phyloP scores from a whole-genome alignment of 2,888 invertebrate species.

The Tenodera sinensis region DNA sequence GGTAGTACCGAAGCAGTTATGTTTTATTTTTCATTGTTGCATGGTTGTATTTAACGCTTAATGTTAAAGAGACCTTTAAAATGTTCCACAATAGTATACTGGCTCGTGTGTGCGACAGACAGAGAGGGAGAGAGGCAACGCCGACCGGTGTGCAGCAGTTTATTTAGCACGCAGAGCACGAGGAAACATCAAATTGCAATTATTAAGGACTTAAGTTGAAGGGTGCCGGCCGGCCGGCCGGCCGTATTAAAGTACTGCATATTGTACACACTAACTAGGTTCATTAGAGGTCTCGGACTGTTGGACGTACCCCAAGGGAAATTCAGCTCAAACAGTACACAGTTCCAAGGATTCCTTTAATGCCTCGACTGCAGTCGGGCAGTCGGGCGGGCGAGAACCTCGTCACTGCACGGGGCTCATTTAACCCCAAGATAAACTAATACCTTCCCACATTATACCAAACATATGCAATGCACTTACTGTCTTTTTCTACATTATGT shows the following conservation, averaged over 20 bases:
- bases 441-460: background rate
- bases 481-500: too few species aligned
- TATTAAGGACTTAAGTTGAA: background rate
- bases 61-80: too few species aligned
- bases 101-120: background rate
- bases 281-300: constrained; percentile 11
- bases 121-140: background rate
- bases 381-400: background rate
- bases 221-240: too few species aligned
- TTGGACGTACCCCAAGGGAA: constrained; percentile 12
- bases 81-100: too few species aligned
- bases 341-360: background rate
- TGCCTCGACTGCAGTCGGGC: background rate
- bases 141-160: background rate
- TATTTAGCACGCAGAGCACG: background rate
- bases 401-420: background rate
- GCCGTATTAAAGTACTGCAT: background rate
- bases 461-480: background rate
- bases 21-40: too few species aligned
- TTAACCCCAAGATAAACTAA: background rate
- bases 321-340: constrained; percentile 10
- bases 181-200: background rate
- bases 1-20: too few species aligned
- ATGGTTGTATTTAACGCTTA: too few species aligned
- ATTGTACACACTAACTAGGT: constrained; percentile 8